Evolutionary conservation across 2,888 invertebrate genomes (phyloP), one percentile per base, ranked within the genome.

Genomic region (Imbricaverruca yamaguchii): DNA sequence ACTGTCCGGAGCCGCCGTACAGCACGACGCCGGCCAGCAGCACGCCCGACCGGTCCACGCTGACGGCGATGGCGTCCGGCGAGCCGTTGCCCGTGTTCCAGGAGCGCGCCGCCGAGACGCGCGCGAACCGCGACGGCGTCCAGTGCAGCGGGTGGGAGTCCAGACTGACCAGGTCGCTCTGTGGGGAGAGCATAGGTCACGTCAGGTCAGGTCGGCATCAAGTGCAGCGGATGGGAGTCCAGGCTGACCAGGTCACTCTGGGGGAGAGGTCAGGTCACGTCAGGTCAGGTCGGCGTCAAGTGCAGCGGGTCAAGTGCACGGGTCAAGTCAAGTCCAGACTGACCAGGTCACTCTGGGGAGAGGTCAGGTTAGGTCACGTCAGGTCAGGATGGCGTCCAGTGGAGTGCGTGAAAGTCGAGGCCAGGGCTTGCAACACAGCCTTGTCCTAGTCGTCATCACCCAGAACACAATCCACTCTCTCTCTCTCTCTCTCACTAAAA

Each of bases 21-120:
- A 97, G 92, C 85, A 93, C 93, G 8, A 94, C 94, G 0, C 98
- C 98, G 57, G 94, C 94, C 69, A 98, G 91, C 55, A 94, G 92
- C 80, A 98, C 92, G 4, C 97, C 97, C 0, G 93, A 90, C 39
- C 93, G 90, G 88, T 98, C 97, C 15, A 98, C 97, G 63, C 93
- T 92, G 86, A 98, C 96, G 85, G 95, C 95, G 85, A 99, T 94
- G 0, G 97, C 97, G 88, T 99, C 98, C 0, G 97, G 96, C 15
- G 96, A 96, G 59, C 97, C 97, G 87, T 96, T 96, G 8, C 97
- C 96, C 0, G 97, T 96, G 87, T 98, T 97, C 98, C 98, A 98
- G 0, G 94, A 94, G 78, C 96, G 91, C 80, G 93, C 93, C 84
- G 93, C 92, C 87, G 96, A 97, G 78, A 94, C 93, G 80, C 96